Evolutionary conservation across 2,888 invertebrate genomes (phyloP), one percentile per base, ranked within the genome.

Genomic region (Drosophila basisetae): DNA sequence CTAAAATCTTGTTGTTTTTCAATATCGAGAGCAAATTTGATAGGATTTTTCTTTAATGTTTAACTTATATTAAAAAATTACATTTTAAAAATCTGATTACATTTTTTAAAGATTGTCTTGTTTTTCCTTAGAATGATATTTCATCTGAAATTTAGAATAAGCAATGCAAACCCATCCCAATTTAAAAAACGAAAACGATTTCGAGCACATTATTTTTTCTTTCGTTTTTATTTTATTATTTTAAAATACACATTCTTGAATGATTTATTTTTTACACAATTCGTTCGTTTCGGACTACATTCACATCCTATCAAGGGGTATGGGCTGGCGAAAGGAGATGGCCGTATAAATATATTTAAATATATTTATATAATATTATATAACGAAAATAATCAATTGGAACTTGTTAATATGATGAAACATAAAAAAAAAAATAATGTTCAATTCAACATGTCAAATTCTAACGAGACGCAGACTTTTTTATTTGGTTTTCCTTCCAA

Each of bases 401-500:
- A 81, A 81, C 73, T 61, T 63, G 47, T 60, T 59, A 58, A 50
- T 64, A 67, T 41, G 71, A 72, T 71, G 64, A 68, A 72, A 62
- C 25, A 47, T 25, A 47, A 25, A 47, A 47, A 47, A 47, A 47
- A 47, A 77, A n/a, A n/a, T n/a, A n/a, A 63, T 77, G 65, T 31
- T 68, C 60, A 80, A 84, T 74, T 65, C 68, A 87, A 84, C 80
- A 80, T 77, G 80, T 89, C 85, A 84, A 84, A 84, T 79, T 87
- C 76, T 76, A 79, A 89, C 63, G 67, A 79, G 77, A 73, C 70
- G 87, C 83, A 84, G 90, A 89, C 88, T 84, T 87, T 79, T 76
- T 85, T 69, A 47, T 41, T 78, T 78, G 81, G 78, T 56, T 73
- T 79, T 68, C 82, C 78, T 79, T 79, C 78, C 78, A 79, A 79